Conservation (phyloP, 2,888 invertebrate species). For the Theretra japonica region DNA sequence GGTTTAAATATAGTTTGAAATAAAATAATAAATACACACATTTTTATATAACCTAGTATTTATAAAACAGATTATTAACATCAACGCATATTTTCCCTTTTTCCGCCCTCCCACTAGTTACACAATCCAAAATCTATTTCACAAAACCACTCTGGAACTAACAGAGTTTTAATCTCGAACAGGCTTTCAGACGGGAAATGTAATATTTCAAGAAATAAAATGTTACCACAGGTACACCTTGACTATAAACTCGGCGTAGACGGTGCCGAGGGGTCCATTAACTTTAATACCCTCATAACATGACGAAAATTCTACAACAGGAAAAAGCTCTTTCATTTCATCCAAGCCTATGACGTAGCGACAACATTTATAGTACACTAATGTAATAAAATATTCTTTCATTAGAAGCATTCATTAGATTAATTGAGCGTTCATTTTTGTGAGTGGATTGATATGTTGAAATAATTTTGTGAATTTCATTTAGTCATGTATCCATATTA, state of each 20-base stretch:
- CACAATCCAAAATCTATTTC: not conserved
- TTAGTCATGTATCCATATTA: not conserved
- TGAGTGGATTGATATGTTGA: not conserved
- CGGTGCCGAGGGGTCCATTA: constrained; percentile 69
- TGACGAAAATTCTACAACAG: constrained; percentile 73
- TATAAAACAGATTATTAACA: too few relatives aligned
- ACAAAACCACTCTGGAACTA: not conserved
- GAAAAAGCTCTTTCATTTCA: constrained; percentile 75
- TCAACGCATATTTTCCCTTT: too few relatives aligned
- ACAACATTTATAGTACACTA: constrained; percentile 26
- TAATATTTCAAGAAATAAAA: constrained; percentile 54
- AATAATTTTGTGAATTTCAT: not conserved
- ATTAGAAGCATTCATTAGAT: constrained; percentile 13
- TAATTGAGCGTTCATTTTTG: constrained; percentile 8
- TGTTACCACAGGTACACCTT: constrained; percentile 59
- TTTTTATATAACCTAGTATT: too few relatives aligned
- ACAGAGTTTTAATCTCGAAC: constrained; percentile 16
- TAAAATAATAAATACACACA: too few relatives aligned
- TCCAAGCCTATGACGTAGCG: constrained; percentile 28
- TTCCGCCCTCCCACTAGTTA: not conserved
- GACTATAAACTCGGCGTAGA: constrained; percentile 64
- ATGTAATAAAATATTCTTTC: constrained; percentile 25
- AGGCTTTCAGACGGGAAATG: constrained; percentile 27
- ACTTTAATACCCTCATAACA: constrained; percentile 76
- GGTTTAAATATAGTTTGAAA: too few relatives aligned